Base-by-base conservation (phyloP, 1,140 invertebrate species). In the Tribolium madens region DNA sequence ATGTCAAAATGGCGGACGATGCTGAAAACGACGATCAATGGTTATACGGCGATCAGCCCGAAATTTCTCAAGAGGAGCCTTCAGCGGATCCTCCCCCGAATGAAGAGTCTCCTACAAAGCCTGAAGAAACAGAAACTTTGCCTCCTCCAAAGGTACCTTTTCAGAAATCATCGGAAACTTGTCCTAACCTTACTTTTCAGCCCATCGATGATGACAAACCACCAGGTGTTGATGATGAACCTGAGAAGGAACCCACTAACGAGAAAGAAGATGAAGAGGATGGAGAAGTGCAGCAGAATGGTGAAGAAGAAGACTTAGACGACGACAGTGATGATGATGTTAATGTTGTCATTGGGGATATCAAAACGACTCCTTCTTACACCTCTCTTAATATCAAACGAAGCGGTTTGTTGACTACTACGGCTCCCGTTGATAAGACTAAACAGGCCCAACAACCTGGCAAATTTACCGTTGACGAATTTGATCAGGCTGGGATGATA, bases 401-500 rank as follows among this genome's bases (percentile, higher is more conserved):
- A 82, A 87, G 90, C 7, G 88, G 87, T 74, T 86, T 91, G 33
- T 72, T 92, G 3, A 86, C 89, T 10, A 87, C 88, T 0, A 84
- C 89, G 1, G 84, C 87, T 0, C 86, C 87, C 13, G 83, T 77
- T n/a, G 88, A 87, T 74, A 87, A 87, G 81, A 79, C 79, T 17
- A 86, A 86, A 78, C 79, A 84, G 77, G 69, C 76, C 26, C 80
- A 87, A 1, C 90, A 90, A 74, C 89, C 92, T 21, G 93, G 93
- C 13, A 96, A 96, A 86, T 95, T 96, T 79, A 92, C 91, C 75
- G 90, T 95, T 36, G 95, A 96, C 80, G 95, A 96, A 81, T 93
- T 96, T 83, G 95, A 96, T 81, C 91, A 92, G 0, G 91, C 94
- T 36, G 97, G 97, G 0, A 92, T 92, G 0, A 97, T 98, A 48